Base-by-base conservation (phyloP, 2,797 vertebrate species). In the Acropternis orthonyx region DNA sequence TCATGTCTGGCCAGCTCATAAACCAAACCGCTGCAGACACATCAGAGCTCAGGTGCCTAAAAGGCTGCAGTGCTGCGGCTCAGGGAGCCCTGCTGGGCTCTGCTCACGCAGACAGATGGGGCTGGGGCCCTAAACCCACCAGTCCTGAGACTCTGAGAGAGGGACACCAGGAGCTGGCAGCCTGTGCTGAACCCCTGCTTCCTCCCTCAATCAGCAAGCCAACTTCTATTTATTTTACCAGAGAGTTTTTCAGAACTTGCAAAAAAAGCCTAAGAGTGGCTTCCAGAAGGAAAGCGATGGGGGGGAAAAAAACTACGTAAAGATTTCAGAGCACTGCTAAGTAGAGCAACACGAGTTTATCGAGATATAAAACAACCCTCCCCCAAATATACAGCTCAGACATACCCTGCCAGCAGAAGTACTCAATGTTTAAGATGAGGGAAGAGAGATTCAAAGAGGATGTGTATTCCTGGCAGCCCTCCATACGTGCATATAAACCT, bases 401-500 rank as follows among this genome's bases (percentile, higher is more conserved):
- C 14, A n/a, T 14, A 36, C n/a, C 30, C 78, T 95, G 72, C 46
- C 75, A 83, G 55, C 32, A 95, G 67, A 74, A 93, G 44, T 11
- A 27, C 55, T 43, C 48, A 49, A 5, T 48, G 67, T 73, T 80
- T 86, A 76, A 93, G 78, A 75, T 16, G 32, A 87, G 44, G 51
- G 49, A 65, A 89, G 49, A 74, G 62, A 88, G 52, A 91, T 71
- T 81, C 66, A 74, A 15, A 65, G 23, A 58, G 41, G 48, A 63
- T 66, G 69, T 7, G 30, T 87, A 83, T 85, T 68, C 59, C 93
- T 88, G 93, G 77, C 93, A 90, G 49, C 62, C 56, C 85, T 79
- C 58, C 63, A 67, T 20, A 69, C 1, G 2, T 63, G 63, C 83
- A 62, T 37, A 96, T 58, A 91, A 85, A 83, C 59, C 85, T 71